These are phyloP conservation scores for Ramphastos sulfuratus DNA, from an alignment of 2,113 vertebrate genomes.

Conservation along the genomic window DNA sequence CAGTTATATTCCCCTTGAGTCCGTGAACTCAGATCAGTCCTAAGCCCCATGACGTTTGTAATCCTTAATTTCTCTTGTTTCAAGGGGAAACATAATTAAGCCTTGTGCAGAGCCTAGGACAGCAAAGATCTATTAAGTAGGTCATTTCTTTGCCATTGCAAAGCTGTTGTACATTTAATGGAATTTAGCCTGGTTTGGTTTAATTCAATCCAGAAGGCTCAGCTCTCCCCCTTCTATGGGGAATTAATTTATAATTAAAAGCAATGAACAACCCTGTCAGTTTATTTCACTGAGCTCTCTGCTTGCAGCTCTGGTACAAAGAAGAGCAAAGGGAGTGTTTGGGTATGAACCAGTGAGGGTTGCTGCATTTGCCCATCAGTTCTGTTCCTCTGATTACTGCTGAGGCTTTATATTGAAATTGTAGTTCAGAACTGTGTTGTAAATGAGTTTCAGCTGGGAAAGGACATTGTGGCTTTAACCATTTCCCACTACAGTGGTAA, in stretches of 20 bases:
- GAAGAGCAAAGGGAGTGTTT: neutral
- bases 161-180: slow-evolving; percentile 46
- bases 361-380: slow-evolving; percentile 3
- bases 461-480: neutral
- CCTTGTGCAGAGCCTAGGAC: slow-evolving; percentile 15
- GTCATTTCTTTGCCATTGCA: slow-evolving; percentile 45
- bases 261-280: slow-evolving; percentile 1
- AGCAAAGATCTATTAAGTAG: slow-evolving; percentile 55
- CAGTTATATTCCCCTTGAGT: neutral
- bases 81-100: slow-evolving; percentile 61
- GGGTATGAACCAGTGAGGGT: neutral
- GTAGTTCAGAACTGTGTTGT: neutral
- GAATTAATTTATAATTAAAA: slow-evolving; percentile 67
- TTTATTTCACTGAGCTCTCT: slow-evolving; percentile 20
- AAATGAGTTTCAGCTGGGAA: slow-evolving; percentile 9
- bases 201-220: slow-evolving; percentile 56
- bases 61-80: slow-evolving; percentile 46
- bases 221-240: slow-evolving; percentile 15
- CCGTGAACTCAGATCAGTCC: slow-evolving; percentile 4
- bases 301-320: neutral
- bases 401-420: neutral
- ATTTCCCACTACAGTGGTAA: slow-evolving; percentile 26
- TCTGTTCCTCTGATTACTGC: neutral
- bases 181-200: slow-evolving; percentile 51
- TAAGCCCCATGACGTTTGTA: slow-evolving; percentile 8